A percentile compares a stretch with the other conserved stretches of the same genome.
phyloP scores from a whole-genome alignment of 2,888 invertebrate species.

The Phrixothrix hirtus region DNA sequence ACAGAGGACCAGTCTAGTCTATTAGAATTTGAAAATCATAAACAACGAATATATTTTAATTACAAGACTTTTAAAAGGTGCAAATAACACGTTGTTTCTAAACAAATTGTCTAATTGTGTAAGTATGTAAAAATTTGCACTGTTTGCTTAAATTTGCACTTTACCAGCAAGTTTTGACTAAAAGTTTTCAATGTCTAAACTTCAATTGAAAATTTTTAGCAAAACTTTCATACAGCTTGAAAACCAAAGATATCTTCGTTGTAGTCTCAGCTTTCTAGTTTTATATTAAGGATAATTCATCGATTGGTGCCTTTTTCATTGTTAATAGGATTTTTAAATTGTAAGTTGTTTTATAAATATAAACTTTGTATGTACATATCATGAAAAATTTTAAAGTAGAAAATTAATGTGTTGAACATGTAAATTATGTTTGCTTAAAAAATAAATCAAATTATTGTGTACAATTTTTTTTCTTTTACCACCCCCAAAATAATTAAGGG shows the following conservation, averaged over 20 bases:
- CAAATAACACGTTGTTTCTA: conserved; percentile 30
- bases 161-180: conserved; percentile 48
- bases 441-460: conserved; percentile 12
- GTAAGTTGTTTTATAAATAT: conserved; percentile 9
- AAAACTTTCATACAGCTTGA: conserved; percentile 56
- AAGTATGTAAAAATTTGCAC: conserved; percentile 41
- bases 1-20: conserved; percentile 50
- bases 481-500: too few species aligned
- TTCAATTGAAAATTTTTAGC: conserved; percentile 44
- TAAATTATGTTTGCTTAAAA: conserved; percentile 20
- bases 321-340: conserved; percentile 18
- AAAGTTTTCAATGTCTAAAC: conserved; percentile 36
- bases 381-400: neutral
- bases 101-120: conserved; percentile 13
- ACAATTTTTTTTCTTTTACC: too few species aligned
- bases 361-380: conserved; percentile 6
- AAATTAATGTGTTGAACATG: conserved; percentile 15
- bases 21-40: conserved; percentile 14
- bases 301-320: conserved; percentile 26
- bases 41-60: neutral
- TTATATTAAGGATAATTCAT: conserved; percentile 30
- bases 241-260: conserved; percentile 52
- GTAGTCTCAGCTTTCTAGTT: too few species aligned
- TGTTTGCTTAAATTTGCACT: conserved; percentile 52
- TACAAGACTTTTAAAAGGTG: conserved; percentile 31